phyloP scores from a whole-genome alignment of 2,888 invertebrate species.

The Falcaria lacertinaria region DNA sequence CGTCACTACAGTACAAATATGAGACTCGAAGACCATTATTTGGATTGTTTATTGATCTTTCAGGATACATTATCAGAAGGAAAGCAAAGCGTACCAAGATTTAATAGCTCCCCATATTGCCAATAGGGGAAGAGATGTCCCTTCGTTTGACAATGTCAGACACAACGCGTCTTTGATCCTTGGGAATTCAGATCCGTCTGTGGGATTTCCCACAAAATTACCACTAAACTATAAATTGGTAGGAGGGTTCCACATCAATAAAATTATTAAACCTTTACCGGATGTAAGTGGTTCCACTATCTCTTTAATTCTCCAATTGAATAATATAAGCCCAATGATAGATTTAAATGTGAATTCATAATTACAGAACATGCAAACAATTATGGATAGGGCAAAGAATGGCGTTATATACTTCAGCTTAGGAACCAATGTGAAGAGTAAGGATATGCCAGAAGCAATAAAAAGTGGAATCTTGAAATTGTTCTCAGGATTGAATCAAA shows the following conservation, averaged over 20 bases:
- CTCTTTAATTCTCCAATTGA: neutral
- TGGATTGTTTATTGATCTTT: constrained; percentile 5
- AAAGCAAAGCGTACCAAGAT: constrained; percentile 3
- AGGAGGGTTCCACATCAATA: constrained; percentile 49
- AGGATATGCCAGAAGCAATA: constrained; percentile 32
- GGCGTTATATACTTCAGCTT: constrained; percentile 62
- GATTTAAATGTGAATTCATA: neutral
- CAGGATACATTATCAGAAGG: constrained; percentile 7
- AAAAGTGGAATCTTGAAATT: constrained; percentile 38
- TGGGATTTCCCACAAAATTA: constrained; percentile 29
- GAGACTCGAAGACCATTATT: too few species aligned
- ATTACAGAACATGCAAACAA: constrained; percentile 11
- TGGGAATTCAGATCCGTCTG: constrained; percentile 45
- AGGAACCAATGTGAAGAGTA: constrained; percentile 50
- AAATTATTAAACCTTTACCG: constrained; percentile 37
- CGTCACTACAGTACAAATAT: too few species aligned
- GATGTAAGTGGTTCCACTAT: constrained; percentile 28
- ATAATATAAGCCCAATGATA: neutral
- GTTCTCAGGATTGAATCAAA: constrained; percentile 56
- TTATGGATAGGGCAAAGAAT: constrained; percentile 42
- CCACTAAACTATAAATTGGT: constrained; percentile 46
- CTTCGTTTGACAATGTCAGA: constrained; percentile 29
- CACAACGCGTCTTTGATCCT: constrained; percentile 47
- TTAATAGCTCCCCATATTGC: constrained; percentile 22
- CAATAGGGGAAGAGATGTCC: constrained; percentile 28